Percentiles rank a stretch among this genome's conserved stretches.
Evolutionary conservation across 2,113 vertebrate species (phyloP).

Genomic region (Peromyscus maniculatus): DNA sequence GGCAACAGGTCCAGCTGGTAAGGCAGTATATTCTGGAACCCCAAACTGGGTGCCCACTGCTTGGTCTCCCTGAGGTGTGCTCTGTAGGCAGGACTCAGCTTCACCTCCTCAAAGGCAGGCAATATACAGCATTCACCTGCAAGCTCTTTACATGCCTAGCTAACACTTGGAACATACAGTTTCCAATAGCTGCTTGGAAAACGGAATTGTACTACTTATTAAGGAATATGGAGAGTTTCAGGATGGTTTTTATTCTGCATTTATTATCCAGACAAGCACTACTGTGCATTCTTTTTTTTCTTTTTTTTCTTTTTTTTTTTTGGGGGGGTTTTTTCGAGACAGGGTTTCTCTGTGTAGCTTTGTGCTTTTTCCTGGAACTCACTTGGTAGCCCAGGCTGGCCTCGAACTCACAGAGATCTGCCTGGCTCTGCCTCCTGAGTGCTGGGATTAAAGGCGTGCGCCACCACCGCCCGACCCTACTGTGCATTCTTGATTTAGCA

Average conservation of each 20-base stretch:
- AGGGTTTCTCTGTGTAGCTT: too few species aligned
- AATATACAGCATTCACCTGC: not conserved
- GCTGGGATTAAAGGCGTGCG: too few species aligned
- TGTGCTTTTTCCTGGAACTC: too few species aligned
- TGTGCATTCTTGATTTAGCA: slow-evolving; percentile 4
- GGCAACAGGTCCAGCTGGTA: not conserved
- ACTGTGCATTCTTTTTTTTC: not conserved
- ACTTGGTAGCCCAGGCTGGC: too few species aligned
- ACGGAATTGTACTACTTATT: not conserved
- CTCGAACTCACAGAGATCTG: too few species aligned
- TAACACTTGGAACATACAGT: not conserved
- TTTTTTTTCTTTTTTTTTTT: too few species aligned
- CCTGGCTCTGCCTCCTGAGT: too few species aligned
- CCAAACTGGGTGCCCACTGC: too few species aligned
- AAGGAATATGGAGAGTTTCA: not conserved
- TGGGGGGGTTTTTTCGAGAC: too few species aligned
- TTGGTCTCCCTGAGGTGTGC: not conserved
- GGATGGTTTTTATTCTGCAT: not conserved
- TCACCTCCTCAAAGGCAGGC: slow-evolving; percentile 22
- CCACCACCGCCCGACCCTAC: not conserved
- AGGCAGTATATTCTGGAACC: not conserved
- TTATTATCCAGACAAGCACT: slow-evolving; percentile 18
- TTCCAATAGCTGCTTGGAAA: slow-evolving; percentile 9
- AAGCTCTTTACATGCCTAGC: not conserved
- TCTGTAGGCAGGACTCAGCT: not conserved